phyloP scores from a whole-genome alignment of 1,140 invertebrate species.

The Aporrectodea caliginosa region DNA sequence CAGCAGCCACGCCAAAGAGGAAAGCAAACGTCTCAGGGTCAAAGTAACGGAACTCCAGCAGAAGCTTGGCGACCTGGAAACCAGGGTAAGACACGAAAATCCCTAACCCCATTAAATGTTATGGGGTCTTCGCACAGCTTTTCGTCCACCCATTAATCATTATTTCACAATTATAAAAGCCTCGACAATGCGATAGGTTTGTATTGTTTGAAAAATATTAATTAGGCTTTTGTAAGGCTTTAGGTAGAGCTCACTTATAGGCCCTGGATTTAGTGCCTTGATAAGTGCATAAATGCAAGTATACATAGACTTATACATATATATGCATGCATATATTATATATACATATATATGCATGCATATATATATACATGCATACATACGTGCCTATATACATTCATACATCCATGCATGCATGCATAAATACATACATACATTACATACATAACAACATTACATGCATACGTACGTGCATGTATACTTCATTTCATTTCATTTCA shows the following conservation, averaged over 20 bases:
- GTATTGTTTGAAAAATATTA: no score
- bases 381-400: not conserved
- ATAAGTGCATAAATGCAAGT: not conserved
- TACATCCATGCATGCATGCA: no score
- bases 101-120: no score
- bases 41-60: conserved; percentile 53
- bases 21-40: conserved; percentile 55
- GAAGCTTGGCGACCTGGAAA: conserved; percentile 57
- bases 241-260: no score
- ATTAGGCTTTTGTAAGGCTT: no score
- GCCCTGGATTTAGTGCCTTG: no score
- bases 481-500: not conserved
- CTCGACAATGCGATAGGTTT: no score
- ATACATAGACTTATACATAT: not conserved
- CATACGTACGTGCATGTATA: no score
- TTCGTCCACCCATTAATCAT: no score
- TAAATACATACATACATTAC: not conserved
- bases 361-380: not conserved
- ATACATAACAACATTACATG: not conserved
- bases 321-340: not conserved
- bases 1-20: conserved; percentile 56
- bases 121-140: no score
- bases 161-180: no score
- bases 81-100: conserved; percentile 56
- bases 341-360: not conserved